These are phyloP conservation scores for Ceryle rudis DNA, from an alignment of 2,797 vertebrate species.

Conservation along the genomic window DNA sequence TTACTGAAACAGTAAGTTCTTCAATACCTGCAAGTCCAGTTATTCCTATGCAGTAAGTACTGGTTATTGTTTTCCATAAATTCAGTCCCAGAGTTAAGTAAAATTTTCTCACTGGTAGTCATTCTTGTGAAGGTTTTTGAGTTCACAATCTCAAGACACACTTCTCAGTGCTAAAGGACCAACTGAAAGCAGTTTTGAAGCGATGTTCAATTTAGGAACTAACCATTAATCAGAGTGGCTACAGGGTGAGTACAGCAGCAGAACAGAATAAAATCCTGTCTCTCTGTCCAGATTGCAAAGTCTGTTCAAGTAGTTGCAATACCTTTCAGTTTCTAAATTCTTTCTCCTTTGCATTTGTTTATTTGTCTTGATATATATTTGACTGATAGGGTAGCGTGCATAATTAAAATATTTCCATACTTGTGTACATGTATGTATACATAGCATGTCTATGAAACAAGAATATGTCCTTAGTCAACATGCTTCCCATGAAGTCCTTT, in stretches of 20 bases:
- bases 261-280: not conserved
- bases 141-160: not conserved
- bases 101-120: not conserved
- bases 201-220: not conserved
- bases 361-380: not conserved
- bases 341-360: not conserved
- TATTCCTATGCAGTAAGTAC: not conserved
- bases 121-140: not conserved
- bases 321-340: not conserved
- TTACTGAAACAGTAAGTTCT: not conserved
- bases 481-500: not conserved
- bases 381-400: not conserved
- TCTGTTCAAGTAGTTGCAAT: not conserved
- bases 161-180: not conserved
- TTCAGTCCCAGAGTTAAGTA: not conserved
- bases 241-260: not conserved
- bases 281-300: not conserved
- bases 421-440: accelerated
- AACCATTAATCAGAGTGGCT: not conserved
- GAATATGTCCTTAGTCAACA: not conserved
- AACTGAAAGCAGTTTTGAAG: not conserved
- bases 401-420: not conserved
- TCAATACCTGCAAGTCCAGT: not conserved
- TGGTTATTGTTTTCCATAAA: not conserved
- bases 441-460: not conserved